These are phyloP conservation scores for Perithous albicinctus DNA, from an alignment of 2,888 invertebrate genomes.

Conservation along the genomic window DNA sequence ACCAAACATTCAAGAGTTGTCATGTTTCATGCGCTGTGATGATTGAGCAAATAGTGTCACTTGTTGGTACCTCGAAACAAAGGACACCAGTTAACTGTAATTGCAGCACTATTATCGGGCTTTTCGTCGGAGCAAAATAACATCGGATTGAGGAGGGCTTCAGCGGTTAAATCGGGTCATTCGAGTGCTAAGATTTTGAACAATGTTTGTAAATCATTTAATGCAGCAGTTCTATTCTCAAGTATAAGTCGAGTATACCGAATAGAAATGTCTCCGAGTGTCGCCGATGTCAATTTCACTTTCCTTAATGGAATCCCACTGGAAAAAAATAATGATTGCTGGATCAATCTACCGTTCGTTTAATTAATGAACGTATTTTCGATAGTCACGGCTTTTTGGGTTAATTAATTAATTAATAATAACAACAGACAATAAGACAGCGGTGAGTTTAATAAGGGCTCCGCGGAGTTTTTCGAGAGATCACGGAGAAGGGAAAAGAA, in stretches of 20 bases:
- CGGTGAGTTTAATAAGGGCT: background rate
- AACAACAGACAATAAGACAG: background rate
- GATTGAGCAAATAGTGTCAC: constrained; percentile 8
- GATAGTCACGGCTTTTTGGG: background rate
- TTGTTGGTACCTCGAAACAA: background rate
- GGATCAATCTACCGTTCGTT: no score
- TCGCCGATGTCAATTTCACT: background rate
- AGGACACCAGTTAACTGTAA: background rate
- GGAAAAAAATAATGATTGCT: background rate
- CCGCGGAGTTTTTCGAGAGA: background rate
- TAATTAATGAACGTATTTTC: background rate
- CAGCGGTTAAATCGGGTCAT: no score
- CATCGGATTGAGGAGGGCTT: no score
- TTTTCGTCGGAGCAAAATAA: no score
- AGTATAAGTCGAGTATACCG: background rate
- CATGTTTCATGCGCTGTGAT: constrained; percentile 1
- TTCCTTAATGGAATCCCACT: background rate
- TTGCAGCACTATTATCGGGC: background rate
- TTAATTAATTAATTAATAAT: background rate
- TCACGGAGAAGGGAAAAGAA: background rate
- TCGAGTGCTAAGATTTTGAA: no score
- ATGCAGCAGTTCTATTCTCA: no score
- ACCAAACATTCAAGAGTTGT: constrained; percentile 26
- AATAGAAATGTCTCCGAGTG: background rate
- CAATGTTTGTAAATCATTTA: no score